Evolutionary conservation across 1,140 invertebrate genomes (phyloP), one percentile per base, ranked within the genome.

Genomic region (Apis mellifera): DNA sequence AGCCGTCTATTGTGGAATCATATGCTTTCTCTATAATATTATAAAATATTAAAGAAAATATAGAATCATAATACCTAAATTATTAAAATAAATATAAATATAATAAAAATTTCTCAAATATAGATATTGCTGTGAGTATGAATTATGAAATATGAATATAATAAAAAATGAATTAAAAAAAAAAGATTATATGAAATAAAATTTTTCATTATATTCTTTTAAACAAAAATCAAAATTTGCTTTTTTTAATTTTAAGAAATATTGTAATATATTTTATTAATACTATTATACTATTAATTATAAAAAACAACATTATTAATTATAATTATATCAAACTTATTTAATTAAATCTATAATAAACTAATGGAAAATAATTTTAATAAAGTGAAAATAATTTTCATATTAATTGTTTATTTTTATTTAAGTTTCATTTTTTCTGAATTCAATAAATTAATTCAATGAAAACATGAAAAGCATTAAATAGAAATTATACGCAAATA

Each of bases 1-100:
- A 84, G 81, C 83, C 48, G 73, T 82, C 59, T 1, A 9, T 3
- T 71, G 54, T 77, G 71, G 66, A 57, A 69, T 60, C 11, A 12
- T 26, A 65, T n/a, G 5, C 0, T 42, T 1, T 55, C 17, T 55
- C 70, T 64, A 23, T 42, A 54, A 50, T 50, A 66, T 2, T 73
- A 26, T 64, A 79, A 19, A 19, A 73, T 60, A 71, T 64, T 23
- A 48, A 55, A 32, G 17, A 55, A 3, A 62, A 21, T 19, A 32
- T 48, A 48, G 1, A 21, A 68, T 13, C 9, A 69, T 23, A 50
- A 62, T 62, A 23, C 42, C 59, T 32, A 59, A 50, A 23, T 55
- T 19, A 50, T 54, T 9, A 72, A 79, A 48, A 62, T 52, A 60
- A 79, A 80, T 0, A 17, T 1, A 42, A 9, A 11, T 60, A 19